Percentiles rank a stretch among this genome's conserved stretches.
These are phyloP conservation scores for Pseudomyrmex flavicornis DNA, from an alignment of 1,140 invertebrate genomes.

Conservation along the genomic window DNA sequence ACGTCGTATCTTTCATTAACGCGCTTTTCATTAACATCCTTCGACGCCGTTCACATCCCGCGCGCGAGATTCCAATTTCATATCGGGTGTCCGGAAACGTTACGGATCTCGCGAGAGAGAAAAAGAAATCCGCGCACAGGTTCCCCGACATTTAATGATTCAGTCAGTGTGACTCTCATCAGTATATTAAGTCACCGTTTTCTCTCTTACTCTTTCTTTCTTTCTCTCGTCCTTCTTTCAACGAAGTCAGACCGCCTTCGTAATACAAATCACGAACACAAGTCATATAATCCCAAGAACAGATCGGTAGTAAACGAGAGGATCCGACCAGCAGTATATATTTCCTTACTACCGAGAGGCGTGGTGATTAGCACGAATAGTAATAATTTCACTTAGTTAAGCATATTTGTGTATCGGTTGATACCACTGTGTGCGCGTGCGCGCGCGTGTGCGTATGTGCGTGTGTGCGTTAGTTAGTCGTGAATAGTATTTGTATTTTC, in stretches of 20 bases:
- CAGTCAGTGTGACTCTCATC: constrained; percentile 41
- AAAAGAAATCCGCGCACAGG: not conserved
- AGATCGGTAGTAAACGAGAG: constrained; percentile 4
- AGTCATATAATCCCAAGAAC: constrained; percentile 39
- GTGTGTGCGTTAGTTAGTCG: too few relatives aligned
- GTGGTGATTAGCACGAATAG: constrained; percentile 43
- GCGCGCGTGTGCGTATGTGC: too few relatives aligned
- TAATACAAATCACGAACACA: constrained; percentile 54
- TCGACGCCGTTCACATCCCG: constrained; percentile 41
- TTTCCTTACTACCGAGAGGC: constrained; percentile 8
- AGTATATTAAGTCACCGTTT: constrained; percentile 39
- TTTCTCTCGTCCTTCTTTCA: constrained; percentile 1
- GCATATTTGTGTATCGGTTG: not conserved
- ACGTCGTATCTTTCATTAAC: constrained; percentile 55
- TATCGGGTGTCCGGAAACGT: constrained; percentile 16
- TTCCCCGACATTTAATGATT: constrained; percentile 30
- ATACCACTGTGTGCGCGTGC: not conserved
- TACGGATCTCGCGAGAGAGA: not conserved
- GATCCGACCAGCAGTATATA: not conserved
- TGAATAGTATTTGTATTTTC: not conserved
- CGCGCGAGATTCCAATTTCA: constrained; percentile 28
- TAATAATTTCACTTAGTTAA: constrained; percentile 48
- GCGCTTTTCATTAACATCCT: constrained; percentile 43
- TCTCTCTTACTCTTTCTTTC: not conserved
- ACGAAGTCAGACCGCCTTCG: constrained; percentile 12